Percentiles rank a stretch among this genome's conserved stretches.
Evolutionary conservation across 2,113 vertebrate genomes (phyloP).

Genomic region (Elephantulus edwardii): DNA sequence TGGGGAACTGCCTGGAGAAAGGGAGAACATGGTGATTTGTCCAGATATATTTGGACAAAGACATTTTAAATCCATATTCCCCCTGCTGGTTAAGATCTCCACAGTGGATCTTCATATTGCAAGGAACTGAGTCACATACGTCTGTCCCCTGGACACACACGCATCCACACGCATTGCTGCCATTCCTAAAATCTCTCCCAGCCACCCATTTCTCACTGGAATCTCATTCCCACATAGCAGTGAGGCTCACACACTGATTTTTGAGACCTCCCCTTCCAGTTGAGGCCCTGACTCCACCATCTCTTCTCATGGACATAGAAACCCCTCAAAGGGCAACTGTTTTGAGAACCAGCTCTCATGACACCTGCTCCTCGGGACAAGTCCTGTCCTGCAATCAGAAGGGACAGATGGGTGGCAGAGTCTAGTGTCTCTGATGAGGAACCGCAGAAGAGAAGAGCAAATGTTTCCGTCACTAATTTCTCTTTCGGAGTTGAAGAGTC

Average conservation of each 20-base stretch:
- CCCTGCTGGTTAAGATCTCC: background rate
- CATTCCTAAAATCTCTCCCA: background rate
- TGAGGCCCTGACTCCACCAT: background rate
- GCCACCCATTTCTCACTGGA: background rate
- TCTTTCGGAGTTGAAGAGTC: background rate
- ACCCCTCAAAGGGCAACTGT: background rate
- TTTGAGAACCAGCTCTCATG: background rate
- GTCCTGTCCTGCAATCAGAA: background rate
- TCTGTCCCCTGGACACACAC: no score
- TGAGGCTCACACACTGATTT: accelerated
- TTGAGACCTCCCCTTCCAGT: background rate
- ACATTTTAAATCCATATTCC: background rate
- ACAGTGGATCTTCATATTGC: background rate
- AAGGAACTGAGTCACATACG: background rate
- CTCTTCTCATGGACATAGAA: background rate
- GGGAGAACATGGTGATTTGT: accelerated
- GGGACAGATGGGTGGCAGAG: background rate
- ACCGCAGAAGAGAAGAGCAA: background rate
- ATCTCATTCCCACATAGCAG: background rate
- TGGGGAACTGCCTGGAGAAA: background rate
- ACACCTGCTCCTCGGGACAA: background rate
- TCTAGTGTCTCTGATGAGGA: background rate
- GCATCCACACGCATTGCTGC: background rate
- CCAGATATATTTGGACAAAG: background rate
- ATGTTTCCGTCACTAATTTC: background rate